Evolutionary conservation across 2,113 vertebrate species (phyloP).

Genomic region (Ceuthmochares aereus): DNA sequence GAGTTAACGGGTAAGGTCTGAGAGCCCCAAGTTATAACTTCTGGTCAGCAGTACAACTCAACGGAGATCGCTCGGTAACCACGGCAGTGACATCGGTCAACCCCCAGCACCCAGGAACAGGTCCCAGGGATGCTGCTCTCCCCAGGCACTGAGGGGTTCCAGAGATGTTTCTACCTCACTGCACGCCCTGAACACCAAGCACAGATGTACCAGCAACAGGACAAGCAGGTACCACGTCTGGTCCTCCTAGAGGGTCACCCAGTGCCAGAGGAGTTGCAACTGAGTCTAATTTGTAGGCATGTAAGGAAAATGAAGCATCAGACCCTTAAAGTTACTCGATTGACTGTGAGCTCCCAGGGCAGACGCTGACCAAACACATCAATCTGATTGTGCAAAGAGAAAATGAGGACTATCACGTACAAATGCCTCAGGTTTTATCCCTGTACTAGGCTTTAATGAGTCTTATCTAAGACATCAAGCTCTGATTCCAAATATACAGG

Average conservation of each 20-base stretch:
- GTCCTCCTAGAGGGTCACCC: neutral
- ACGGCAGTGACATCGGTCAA: neutral
- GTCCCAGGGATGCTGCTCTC: neutral
- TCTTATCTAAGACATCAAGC: neutral
- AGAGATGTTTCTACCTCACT: neutral
- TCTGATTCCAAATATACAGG: neutral
- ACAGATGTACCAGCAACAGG: neutral
- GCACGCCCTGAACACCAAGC: neutral
- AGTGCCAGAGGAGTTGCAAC: neutral
- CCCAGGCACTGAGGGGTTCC: neutral
- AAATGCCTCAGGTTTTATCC: fast-evolving
- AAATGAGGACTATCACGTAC: neutral
- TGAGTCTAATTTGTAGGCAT: neutral
- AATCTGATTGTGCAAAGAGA: neutral
- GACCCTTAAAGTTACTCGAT: neutral
- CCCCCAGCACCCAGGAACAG: neutral
- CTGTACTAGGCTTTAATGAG: neutral
- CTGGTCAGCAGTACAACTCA: neutral
- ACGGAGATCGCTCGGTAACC: neutral
- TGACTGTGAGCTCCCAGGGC: neutral
- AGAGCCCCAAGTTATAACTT: neutral
- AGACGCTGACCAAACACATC: neutral
- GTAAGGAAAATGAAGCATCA: neutral
- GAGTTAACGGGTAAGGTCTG: neutral
- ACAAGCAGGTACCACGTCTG: neutral